Evolutionary conservation across 2,113 vertebrate species (phyloP).

Genomic region (Corythoichthys intestinalis): DNA sequence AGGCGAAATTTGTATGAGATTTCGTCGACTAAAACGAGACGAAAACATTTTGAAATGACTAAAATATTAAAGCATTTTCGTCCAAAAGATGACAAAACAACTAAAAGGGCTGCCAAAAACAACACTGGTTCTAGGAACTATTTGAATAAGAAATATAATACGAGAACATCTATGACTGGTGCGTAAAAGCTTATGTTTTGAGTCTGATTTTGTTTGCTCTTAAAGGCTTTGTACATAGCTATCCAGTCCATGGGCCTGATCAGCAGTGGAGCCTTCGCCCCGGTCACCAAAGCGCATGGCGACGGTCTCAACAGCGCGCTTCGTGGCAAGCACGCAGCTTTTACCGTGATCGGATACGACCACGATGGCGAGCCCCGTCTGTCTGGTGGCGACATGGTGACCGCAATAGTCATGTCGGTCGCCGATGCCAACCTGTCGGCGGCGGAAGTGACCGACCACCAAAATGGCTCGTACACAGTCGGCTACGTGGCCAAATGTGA

Average conservation of each 20-base stretch:
- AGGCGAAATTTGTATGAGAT: too few relatives aligned
- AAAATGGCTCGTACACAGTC: conserved; percentile 89
- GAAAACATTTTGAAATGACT: too few relatives aligned
- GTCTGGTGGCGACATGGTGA: conserved; percentile 87
- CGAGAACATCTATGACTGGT: too few relatives aligned
- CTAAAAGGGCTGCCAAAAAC: too few relatives aligned
- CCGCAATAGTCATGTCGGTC: conserved; percentile 79
- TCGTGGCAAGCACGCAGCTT: conserved; percentile 91
- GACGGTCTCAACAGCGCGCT: conserved; percentile 89
- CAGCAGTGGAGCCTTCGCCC: conserved; percentile 92
- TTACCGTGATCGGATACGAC: conserved; percentile 91
- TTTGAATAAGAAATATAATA: too few relatives aligned
- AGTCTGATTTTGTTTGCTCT: not conserved
- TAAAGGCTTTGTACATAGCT: conserved; percentile 83
- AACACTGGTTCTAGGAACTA: too few relatives aligned
- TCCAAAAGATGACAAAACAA: too few relatives aligned
- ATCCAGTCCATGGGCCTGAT: conserved; percentile 94
- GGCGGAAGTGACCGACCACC: conserved; percentile 86
- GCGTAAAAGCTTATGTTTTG: too few relatives aligned
- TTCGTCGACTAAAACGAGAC: too few relatives aligned
- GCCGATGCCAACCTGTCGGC: conserved; percentile 83
- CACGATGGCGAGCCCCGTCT: conserved; percentile 91
- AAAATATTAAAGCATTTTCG: too few relatives aligned
- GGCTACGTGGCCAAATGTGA: conserved; percentile 90
- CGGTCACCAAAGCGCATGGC: conserved; percentile 90